phyloP scores from a whole-genome alignment of 35 echinoderm and acorn worm species.

The Acanthaster planci region DNA sequence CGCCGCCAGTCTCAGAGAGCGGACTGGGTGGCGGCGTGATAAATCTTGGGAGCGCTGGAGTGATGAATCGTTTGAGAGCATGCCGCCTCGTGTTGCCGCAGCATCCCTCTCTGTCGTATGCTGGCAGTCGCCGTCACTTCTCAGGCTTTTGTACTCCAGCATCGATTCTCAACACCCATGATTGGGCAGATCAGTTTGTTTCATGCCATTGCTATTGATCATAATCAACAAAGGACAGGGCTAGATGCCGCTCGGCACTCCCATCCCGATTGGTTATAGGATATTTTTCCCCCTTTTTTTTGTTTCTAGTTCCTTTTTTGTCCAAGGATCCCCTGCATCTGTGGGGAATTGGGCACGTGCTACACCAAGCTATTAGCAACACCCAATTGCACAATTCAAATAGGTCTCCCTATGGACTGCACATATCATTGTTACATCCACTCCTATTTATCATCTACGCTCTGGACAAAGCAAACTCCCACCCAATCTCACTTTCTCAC shows the following conservation, averaged over 20 bases:
- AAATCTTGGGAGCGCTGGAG: not conserved
- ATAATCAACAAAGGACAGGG: constrained; percentile 19
- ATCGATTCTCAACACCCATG: constrained; percentile 12
- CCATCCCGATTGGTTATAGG: constrained; percentile 7
- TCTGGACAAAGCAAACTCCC: constrained; percentile 5
- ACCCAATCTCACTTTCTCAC: not conserved
- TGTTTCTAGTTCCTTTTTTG: not conserved
- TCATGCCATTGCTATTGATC: constrained; percentile 22
- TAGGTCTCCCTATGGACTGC: not conserved
- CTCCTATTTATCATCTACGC: constrained; percentile 13
- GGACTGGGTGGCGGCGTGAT: not conserved
- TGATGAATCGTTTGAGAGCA: constrained; percentile 28
- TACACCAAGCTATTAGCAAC: not conserved
- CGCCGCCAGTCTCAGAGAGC: not conserved
- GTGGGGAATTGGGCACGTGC: not conserved
- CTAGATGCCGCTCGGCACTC: not conserved
- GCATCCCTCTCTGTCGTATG: not conserved
- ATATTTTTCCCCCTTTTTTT: not conserved
- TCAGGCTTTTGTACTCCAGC: constrained; percentile 6
- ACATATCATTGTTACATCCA: constrained; percentile 14
- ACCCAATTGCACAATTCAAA: constrained; percentile 29
- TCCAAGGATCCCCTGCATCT: not conserved
- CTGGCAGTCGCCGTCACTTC: not conserved
- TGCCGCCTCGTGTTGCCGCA: not conserved
- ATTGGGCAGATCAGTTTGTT: constrained; percentile 13